Evolutionary conservation across 2,888 invertebrate species (phyloP).

Genomic region (Drepana falcataria): DNA sequence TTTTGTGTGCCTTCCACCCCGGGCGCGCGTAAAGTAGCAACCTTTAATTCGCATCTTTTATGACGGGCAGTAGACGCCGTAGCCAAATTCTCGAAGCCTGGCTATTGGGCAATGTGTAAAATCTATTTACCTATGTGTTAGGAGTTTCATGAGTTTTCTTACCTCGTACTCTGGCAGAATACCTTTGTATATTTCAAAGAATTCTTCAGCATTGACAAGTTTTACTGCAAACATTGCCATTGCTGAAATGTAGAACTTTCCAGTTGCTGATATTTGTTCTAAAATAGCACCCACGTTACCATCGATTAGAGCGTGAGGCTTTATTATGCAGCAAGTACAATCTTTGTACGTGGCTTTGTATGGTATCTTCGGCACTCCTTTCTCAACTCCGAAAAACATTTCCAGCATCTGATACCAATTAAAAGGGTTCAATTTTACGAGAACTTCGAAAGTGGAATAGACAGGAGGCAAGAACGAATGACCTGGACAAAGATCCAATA

Average conservation of each 20-base stretch:
- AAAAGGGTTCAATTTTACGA: no score
- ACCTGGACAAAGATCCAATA: no score
- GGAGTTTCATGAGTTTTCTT: slow-evolving; percentile 9
- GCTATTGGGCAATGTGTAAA: no score
- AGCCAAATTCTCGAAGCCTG: no score
- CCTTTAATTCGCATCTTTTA: no score
- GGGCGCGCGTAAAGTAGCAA: no score
- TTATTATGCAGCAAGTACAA: slow-evolving; percentile 89
- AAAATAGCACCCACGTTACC: slow-evolving; percentile 86
- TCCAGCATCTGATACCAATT: slow-evolving; percentile 42
- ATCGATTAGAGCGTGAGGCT: slow-evolving; percentile 91
- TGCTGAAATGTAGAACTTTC: slow-evolving; percentile 86
- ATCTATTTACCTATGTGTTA: no score
- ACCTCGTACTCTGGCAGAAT: slow-evolving; percentile 87
- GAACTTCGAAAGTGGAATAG: no score
- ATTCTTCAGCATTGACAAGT: slow-evolving; percentile 89
- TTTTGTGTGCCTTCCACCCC: no score
- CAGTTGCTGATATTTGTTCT: slow-evolving; percentile 82
- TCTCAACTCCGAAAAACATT: slow-evolving; percentile 54
- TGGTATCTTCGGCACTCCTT: slow-evolving; percentile 44
- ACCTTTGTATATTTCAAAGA: slow-evolving; percentile 94
- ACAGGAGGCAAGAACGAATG: no score
- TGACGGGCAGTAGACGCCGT: no score
- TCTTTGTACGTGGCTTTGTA: slow-evolving; percentile 80
- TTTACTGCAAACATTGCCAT: slow-evolving; percentile 89